Conservation (phyloP, 2,888 invertebrate species). For the Hydropsyche betteni region DNA sequence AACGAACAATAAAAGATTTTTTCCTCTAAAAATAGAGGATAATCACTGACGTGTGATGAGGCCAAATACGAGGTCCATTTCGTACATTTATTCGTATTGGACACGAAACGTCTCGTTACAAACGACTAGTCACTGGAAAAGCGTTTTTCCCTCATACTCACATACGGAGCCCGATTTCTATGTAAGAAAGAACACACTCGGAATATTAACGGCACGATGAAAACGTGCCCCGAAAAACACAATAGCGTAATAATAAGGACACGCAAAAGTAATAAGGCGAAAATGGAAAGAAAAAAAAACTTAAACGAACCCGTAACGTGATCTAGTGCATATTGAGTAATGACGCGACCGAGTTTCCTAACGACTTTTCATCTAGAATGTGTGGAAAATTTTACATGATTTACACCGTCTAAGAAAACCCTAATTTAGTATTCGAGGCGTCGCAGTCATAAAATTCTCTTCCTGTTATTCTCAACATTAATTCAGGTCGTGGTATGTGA, state of each 20-base stretch:
- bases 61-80: not conserved
- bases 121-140: not conserved
- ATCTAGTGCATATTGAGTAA: no score
- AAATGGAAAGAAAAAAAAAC: no score
- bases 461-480: conserved; percentile 6
- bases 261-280: no score
- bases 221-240: no score
- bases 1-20: no score
- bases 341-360: no score
- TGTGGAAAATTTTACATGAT: conserved; percentile 5
- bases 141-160: not conserved
- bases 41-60: no score
- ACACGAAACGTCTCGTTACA: conserved; percentile 2
- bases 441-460: not conserved
- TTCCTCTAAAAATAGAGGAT: no score
- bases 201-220: conserved; percentile 5
- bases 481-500: not conserved
- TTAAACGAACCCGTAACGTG: no score
- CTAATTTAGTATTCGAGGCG: conserved; percentile 21
- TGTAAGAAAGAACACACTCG: not conserved
- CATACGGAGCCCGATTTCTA: no score
- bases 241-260: no score
- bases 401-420: conserved; percentile 2
- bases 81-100: conserved; percentile 15
- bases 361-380: no score